Evolutionary conservation across 2,888 invertebrate genomes (phyloP).

Genomic region (Margaritifera margaritifera): DNA sequence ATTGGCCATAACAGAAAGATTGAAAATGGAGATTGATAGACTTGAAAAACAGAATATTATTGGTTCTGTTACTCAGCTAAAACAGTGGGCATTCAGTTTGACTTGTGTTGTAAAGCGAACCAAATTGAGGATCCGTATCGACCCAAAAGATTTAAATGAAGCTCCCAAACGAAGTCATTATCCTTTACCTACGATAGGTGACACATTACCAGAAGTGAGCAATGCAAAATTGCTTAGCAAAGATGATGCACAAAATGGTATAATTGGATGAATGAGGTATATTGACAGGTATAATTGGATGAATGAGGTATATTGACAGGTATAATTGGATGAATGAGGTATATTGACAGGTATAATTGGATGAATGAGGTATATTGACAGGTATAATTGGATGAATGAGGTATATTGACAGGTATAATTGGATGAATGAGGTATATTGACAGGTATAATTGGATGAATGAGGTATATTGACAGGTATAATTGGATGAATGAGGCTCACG

Average conservation of each 20-base stretch:
- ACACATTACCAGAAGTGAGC: constrained; percentile 33
- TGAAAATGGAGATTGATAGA: constrained; percentile 25
- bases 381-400: no score
- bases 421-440: no score
- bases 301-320: no score
- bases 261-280: constrained; percentile 36
- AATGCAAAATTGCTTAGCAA: constrained; percentile 38
- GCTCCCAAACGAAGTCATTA: constrained; percentile 31
- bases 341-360: no score
- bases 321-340: no score
- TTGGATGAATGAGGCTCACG: constrained; percentile 23
- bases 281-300: no score
- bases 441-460: no score
- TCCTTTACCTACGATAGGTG: constrained; percentile 36
- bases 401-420: no score
- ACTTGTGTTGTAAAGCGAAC: constrained; percentile 33
- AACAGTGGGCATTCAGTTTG: constrained; percentile 36
- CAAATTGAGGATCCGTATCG: no score
- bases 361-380: no score
- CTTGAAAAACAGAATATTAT: constrained; percentile 24
- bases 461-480: no score
- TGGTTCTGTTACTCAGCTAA: constrained; percentile 25
- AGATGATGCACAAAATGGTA: constrained; percentile 28
- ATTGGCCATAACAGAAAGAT: constrained; percentile 12
- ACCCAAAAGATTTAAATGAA: constrained; percentile 37